These are phyloP conservation scores for Psammodynastes pulverulentus DNA, from an alignment of 2,113 vertebrate genomes.

Conservation along the genomic window DNA sequence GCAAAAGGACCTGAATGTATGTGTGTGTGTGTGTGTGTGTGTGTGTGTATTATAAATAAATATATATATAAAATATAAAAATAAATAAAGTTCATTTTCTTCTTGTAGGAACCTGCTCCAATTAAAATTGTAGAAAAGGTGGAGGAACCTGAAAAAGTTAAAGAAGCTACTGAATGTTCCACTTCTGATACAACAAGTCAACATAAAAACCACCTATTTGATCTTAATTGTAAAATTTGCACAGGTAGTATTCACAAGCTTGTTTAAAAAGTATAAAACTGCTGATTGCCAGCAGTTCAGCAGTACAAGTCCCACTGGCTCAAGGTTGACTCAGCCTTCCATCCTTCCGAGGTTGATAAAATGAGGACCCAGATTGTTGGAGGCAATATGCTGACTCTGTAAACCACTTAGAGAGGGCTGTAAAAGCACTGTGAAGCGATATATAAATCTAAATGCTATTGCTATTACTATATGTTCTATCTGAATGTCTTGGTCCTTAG, in stretches of 20 bases:
- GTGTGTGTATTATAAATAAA: too few relatives aligned
- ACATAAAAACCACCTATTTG: constrained; percentile 96
- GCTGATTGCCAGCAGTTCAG: too few relatives aligned
- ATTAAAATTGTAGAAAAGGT: constrained; percentile 75
- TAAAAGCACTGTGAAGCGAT: too few relatives aligned
- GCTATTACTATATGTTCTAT: neutral
- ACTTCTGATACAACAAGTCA: constrained; percentile 87
- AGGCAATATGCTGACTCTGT: too few relatives aligned
- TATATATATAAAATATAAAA: too few relatives aligned
- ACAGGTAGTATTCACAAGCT: constrained; percentile 79
- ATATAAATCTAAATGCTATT: too few relatives aligned
- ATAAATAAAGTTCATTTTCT: neutral
- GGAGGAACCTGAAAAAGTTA: constrained; percentile 75
- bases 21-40: too few relatives aligned
- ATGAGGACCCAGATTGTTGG: too few relatives aligned
- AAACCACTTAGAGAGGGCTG: too few relatives aligned
- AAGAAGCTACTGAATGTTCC: constrained; percentile 72
- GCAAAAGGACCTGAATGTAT: neutral
- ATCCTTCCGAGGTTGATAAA: too few relatives aligned
- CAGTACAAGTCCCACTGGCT: too few relatives aligned
- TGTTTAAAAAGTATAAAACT: neutral
- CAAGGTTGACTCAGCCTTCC: too few relatives aligned
- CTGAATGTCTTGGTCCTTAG: neutral
- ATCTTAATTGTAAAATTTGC: constrained; percentile 98
- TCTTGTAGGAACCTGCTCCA: constrained; percentile 68